Base-by-base conservation (phyloP, 2,888 invertebrate species). In the Drosophila peninsularis region DNA sequence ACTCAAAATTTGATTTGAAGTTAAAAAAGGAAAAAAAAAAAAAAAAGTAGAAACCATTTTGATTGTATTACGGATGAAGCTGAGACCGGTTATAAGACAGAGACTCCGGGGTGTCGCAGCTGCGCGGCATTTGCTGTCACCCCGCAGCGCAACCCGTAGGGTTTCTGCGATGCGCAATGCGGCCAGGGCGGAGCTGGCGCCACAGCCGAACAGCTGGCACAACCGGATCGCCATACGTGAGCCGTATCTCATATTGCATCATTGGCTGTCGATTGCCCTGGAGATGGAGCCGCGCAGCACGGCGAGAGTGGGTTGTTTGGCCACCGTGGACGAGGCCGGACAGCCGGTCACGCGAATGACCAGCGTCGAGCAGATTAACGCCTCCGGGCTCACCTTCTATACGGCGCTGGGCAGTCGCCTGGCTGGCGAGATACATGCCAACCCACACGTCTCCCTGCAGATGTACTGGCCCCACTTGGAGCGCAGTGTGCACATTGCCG, bases 371-470 rank as follows among this genome's bases (percentile, higher is more conserved):
- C 96, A 95, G 13, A 97, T 94, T 92, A 95, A 96, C 57, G 94
- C 95, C 70, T 95, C 95, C 63, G 99, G 99, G 4, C 98, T 98
- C 90, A 95, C 95, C 80, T 99, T 99, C 93, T 99, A 95, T 89
- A 98, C 99, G 0, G 98, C 98, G 92, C 96, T 97, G 91, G 95
- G 94, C 14, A 98, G 98, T 90, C 94, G 97, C 49, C 99, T 99
- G 93, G 98, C 96, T 42, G 92, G 93, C 74, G 98, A 99, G 92
- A 93, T 99, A 93, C 94, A 93, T 44, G 94, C 94, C 87, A 99
- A 99, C 93, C 96, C 97, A 14, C 94, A 95, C 91, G 98, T 96
- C 30, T 96, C 98, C 9, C 93, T 98, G 73, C 96, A 97, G 71
- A 97, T 99, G 90, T 98, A 97, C 90, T 99, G 99, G 99, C 96